Conservation (phyloP, 2,797 vertebrate genomes). For the Cephalopachus bancanus region DNA sequence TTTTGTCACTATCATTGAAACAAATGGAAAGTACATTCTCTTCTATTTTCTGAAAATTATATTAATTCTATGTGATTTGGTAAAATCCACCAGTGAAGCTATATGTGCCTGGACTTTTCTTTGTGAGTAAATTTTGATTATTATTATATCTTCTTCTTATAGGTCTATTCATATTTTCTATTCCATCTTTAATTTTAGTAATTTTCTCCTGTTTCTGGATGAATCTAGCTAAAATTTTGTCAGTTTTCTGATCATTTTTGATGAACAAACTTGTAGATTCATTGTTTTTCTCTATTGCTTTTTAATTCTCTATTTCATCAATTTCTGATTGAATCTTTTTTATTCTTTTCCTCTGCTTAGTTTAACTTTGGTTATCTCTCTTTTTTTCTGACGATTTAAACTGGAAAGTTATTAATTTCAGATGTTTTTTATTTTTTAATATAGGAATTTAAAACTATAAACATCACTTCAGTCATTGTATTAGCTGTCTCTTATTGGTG, state of each 20-base stretch:
- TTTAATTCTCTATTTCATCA: not conserved
- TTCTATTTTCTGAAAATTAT: not conserved
- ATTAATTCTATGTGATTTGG: no score
- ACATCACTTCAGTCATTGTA: not conserved
- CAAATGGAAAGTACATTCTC: not conserved
- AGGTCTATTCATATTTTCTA: not conserved
- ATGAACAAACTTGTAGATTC: no score
- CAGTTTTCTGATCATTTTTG: not conserved
- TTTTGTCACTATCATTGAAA: not conserved
- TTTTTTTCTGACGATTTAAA: not conserved
- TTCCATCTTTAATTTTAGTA: not conserved
- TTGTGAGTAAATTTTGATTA: not conserved
- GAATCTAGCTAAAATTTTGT: not conserved
- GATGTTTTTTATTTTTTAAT: not conserved
- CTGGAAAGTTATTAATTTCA: not conserved
- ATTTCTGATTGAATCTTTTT: not conserved
- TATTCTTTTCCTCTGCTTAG: no score
- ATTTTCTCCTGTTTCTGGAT: not conserved
- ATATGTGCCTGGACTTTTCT: not conserved
- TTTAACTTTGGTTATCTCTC: not conserved
- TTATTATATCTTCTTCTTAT: not conserved
- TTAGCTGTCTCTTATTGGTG: not conserved
- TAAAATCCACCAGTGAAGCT: not conserved
- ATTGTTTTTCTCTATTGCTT: not conserved
- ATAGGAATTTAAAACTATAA: not conserved